These are phyloP conservation scores for Drosophila ananassae DNA, from an alignment of 1,140 invertebrate species.

Conservation along the genomic window DNA sequence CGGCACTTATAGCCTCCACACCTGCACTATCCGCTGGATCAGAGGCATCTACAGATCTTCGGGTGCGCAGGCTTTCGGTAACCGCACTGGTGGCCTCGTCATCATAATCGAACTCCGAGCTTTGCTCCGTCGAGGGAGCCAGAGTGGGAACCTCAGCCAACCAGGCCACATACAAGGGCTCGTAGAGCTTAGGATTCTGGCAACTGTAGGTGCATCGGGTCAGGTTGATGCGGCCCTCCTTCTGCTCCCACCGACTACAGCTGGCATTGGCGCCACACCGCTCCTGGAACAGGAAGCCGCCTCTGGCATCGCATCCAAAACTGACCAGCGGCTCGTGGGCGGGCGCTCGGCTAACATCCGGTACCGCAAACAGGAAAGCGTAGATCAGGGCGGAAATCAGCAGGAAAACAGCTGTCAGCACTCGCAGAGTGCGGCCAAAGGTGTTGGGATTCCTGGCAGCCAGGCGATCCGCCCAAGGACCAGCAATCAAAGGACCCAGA, in stretches of 20 bases:
- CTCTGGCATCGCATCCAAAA: constrained; percentile 88
- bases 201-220: constrained; percentile 87
- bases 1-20: constrained; percentile 59
- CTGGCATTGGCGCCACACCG: constrained; percentile 86
- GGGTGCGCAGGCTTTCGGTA: constrained; percentile 57
- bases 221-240: constrained; percentile 85
- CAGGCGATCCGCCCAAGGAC: constrained; percentile 88
- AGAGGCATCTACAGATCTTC: constrained; percentile 20
- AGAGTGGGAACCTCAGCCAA: constrained; percentile 58
- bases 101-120: constrained; percentile 80
- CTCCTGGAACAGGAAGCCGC: constrained; percentile 89
- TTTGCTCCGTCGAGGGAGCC: constrained; percentile 69
- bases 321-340: constrained; percentile 86
- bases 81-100: constrained; percentile 68
- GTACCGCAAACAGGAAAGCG: constrained; percentile 87
- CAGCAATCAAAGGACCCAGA: constrained; percentile 88
- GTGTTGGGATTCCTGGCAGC: constrained; percentile 80
- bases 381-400: constrained; percentile 89
- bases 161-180: constrained; percentile 75
- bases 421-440: constrained; percentile 84
- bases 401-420: constrained; percentile 89
- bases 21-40: constrained; percentile 59
- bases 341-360: constrained; percentile 85
- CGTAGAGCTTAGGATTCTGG: constrained; percentile 82
- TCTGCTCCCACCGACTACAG: constrained; percentile 88